phyloP scores from a whole-genome alignment of 2,797 vertebrate species.

The Manis javanica region DNA sequence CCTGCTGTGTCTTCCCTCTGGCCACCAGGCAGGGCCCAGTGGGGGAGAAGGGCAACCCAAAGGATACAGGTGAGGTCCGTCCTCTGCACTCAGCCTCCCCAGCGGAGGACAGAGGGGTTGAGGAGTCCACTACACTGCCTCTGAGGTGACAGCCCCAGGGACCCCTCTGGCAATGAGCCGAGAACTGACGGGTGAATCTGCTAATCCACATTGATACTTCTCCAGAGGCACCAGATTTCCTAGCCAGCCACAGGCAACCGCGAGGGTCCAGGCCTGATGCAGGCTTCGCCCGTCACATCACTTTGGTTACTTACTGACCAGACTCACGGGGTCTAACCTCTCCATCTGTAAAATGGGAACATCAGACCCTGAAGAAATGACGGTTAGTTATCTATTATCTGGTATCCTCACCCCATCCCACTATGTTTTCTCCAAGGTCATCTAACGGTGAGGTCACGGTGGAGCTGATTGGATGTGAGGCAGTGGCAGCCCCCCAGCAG shows the following conservation, averaged over 20 bases:
- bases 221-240: neutral
- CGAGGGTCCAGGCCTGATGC: neutral
- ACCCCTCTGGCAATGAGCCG: neutral
- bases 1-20: neutral
- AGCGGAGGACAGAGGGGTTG: neutral
- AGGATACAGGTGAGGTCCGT: too few relatives aligned
- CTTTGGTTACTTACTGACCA: neutral
- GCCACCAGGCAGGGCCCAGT: neutral
- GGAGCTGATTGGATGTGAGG: neutral
- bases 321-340: neutral
- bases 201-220: neutral
- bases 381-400: neutral
- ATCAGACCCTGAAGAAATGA: neutral
- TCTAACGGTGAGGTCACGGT: too few relatives aligned
- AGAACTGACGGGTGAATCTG: neutral
- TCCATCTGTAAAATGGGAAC: neutral
- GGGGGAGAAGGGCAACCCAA: neutral
- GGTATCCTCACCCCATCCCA: too few relatives aligned
- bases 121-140: rapidly evolving
- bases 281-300: neutral
- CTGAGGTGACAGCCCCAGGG: neutral
- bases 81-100: neutral
- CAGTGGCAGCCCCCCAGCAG: neutral
- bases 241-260: too few relatives aligned
- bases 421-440: neutral